phyloP scores from a whole-genome alignment of 2,797 vertebrate genomes.

The Notolabrus celidotus region DNA sequence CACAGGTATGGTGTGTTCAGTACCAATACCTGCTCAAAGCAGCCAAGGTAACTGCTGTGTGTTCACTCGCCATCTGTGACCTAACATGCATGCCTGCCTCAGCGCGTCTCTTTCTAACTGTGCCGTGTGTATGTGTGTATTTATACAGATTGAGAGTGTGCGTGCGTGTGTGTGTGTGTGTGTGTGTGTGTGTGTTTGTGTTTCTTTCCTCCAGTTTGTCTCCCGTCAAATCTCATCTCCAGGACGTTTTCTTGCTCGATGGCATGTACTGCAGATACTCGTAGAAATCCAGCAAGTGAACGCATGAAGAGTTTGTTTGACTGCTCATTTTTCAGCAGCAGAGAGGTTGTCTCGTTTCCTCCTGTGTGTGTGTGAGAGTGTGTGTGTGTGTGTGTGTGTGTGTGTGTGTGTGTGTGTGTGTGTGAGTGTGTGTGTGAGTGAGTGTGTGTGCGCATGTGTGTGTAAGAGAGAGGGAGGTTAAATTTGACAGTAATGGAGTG shows the following conservation, averaged over 20 bases:
- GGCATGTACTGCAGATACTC: conserved; percentile 53
- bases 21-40: conserved; percentile 82
- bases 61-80: conserved; percentile 57
- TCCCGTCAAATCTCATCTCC: conserved; percentile 38
- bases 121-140: neutral
- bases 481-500: conserved; percentile 72
- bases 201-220: conserved; percentile 21
- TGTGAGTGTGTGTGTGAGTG: conserved; percentile 6
- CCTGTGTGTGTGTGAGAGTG: conserved; percentile 1
- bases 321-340: conserved; percentile 18
- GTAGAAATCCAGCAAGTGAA: conserved; percentile 13
- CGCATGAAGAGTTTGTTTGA: conserved; percentile 34
- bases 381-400: no score
- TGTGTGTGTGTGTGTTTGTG: neutral
- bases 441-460: neutral
- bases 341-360: neutral
- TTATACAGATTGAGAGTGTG: neutral
- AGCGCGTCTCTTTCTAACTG: conserved; percentile 12
- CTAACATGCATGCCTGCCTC: conserved; percentile 65
- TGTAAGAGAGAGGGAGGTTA: conserved; percentile 24
- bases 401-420: no score
- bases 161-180: conserved; percentile 2
- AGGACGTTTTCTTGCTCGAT: conserved; percentile 34
- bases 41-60: conserved; percentile 83
- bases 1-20: conserved; percentile 83